Base-by-base conservation (phyloP, 2,888 invertebrate genomes). In the Xestoiulus laeticollis region DNA sequence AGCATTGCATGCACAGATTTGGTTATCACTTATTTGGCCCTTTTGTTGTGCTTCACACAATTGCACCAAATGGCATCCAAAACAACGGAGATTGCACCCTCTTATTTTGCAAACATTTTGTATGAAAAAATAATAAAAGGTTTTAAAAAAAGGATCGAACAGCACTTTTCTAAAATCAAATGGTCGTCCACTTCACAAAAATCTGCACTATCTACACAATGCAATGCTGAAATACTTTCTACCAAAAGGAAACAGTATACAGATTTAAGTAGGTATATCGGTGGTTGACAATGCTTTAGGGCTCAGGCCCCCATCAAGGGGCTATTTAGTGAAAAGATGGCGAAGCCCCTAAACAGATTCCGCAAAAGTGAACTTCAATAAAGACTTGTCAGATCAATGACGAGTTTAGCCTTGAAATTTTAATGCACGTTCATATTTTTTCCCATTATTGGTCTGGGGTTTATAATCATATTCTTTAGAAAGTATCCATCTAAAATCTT, bases 381-480 rank as follows among this genome's bases (percentile, higher is more conserved):
- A 78, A 78, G 78, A 30, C 78, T 78, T 78, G 78, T 78, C 78
- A 78, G 78, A 78, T 78, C 78, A 12, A 12, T 78, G 78, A 78
- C 78, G 30, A 78, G 78, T 78, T 38, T 68, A 78, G 78, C 78
- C 78, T 78, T 30, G 78, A 78, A 78, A 78, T 78, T 78, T 78
- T 78, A 78, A 78, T 78, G 78, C 78, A 78, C 30, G 4, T 5
- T 22, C 22, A 78, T 78, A 78, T 30, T 78, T 59, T 59, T 3
- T 26, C 30, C 30, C 14, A 78, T 78, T 78, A n/a, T 78, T 78
- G 30, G 14, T 26, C 78, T n/a, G n/a, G n/a, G 30, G 26, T 14
- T 6, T 78, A 30, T 30, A 78, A 78, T 22, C 22, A 59, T 78
- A 78, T 78, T 68, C 78, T 78, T 78, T 78, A 78, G 78, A 78